phyloP scores from a whole-genome alignment of 1,140 invertebrate species.

The Anadara kagoshimensis region DNA sequence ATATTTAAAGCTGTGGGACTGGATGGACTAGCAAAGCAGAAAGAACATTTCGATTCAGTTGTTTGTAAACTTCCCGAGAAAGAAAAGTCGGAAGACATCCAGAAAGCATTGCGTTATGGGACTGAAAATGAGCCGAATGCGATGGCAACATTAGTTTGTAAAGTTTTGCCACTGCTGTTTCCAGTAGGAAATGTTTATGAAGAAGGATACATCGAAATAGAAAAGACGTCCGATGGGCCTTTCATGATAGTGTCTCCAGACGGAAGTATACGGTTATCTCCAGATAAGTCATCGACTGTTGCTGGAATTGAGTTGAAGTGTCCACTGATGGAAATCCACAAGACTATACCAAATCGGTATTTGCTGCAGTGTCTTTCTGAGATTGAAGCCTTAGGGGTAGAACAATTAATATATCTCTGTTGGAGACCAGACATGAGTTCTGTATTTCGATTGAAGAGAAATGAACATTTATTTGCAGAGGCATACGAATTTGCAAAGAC shows the following conservation, averaged over 20 bases:
- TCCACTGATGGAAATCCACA: conserved; percentile 13
- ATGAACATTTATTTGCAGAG: conserved; percentile 13
- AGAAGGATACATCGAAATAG: conserved; percentile 30
- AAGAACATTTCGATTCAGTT: conserved; percentile 37
- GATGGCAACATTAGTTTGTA: conserved; percentile 31
- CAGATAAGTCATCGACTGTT: background rate
- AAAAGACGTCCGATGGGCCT: background rate
- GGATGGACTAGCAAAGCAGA: conserved; percentile 19
- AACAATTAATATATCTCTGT: conserved; percentile 17
- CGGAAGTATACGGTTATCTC: conserved; percentile 21
- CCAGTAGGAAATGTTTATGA: conserved; percentile 33
- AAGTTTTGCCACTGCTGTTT: conserved; percentile 28
- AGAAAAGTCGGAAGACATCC: conserved; percentile 1
- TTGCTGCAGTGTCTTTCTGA: conserved; percentile 30
- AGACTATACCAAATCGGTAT: conserved; percentile 25
- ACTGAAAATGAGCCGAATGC: conserved; percentile 29
- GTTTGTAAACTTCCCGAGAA: conserved; percentile 16
- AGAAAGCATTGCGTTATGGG: conserved; percentile 32
- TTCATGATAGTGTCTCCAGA: conserved; percentile 40
- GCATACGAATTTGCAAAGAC: conserved; percentile 9
- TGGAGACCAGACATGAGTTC: conserved; percentile 18
- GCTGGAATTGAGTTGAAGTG: conserved; percentile 35
- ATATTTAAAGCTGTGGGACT: conserved; percentile 21
- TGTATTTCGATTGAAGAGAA: conserved; percentile 18
- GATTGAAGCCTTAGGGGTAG: conserved; percentile 22